Evolutionary conservation across 2,797 vertebrate genomes (phyloP), one percentile per base, ranked within the genome.

Genomic region (Tympanoctomys barrerae): DNA sequence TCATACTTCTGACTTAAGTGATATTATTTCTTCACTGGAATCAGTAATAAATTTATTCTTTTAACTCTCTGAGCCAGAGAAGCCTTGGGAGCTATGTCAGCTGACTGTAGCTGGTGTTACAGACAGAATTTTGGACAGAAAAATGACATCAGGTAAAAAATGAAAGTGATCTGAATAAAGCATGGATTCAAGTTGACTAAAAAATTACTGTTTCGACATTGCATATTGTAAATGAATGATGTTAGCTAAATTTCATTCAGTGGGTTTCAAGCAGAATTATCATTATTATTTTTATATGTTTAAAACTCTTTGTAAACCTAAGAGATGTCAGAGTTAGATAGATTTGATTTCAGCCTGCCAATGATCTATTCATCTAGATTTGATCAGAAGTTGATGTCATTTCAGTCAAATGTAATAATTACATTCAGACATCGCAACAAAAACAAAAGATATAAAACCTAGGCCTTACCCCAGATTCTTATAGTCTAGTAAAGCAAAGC

Each of bases 301-400:
- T 26, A 71, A 54, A 96, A 87, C 57, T 87, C 46, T 92, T 90
- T 83, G 62, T 64, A 84, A 92, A 93, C 26, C n/a, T 61, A 92
- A 68, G 64, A 88, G 12, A 57, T 80, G 16, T 68, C 24, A 31
- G 18, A 86, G 24, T 77, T 89, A 91, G 66, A 87, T 2, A 85
- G 31, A 79, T 82, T 87, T 86, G 2, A 96, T 92, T 95, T 92
- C 94, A 87, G n/a, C 16, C 83, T 92, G 46, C 21, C 71, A 71
- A 57, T 88, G 90, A 87, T 77, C 64, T 84, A 46, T 71, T 77
- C 49, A 80, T 66, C 46, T 94, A 84, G 33, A 85, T 75, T 89
- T 92, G 26, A 93, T 75, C 92, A 46, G 36, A 91, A 91, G 85
- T 90, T 52, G 77, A 26, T 93, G 49, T 1, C 31, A 39, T 64